These are phyloP conservation scores for Rhodophaea formosa DNA, from an alignment of 2,888 invertebrate genomes.

Conservation along the genomic window DNA sequence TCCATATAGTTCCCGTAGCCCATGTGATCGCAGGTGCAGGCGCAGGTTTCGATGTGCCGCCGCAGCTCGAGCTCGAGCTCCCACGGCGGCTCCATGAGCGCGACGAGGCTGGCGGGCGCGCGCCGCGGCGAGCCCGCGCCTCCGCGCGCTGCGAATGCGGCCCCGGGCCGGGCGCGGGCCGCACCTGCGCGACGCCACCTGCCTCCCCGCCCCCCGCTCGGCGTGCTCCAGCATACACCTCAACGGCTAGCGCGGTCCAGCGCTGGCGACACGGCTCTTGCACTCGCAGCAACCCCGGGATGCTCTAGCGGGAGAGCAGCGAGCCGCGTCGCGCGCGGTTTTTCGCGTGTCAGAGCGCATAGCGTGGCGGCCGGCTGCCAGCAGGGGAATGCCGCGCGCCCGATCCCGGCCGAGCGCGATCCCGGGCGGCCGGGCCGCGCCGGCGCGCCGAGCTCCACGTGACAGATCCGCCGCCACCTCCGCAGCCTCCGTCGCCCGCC, in stretches of 20 bases:
- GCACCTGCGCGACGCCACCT: slow-evolving; percentile 72
- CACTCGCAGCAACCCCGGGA: slow-evolving; percentile 66
- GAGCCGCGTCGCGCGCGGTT: slow-evolving; percentile 59
- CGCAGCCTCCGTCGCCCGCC: slow-evolving; percentile 40
- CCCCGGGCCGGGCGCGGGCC: slow-evolving; percentile 70
- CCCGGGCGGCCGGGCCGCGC: slow-evolving; percentile 75
- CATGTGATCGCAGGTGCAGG: slow-evolving; percentile 96
- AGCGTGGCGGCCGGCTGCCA: slow-evolving; percentile 63
- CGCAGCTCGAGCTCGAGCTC: slow-evolving; percentile 91
- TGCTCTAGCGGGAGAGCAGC: slow-evolving; percentile 57
- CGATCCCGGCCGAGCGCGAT: slow-evolving; percentile 52
- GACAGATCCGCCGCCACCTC: slow-evolving; percentile 55
- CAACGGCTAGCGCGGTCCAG: slow-evolving; percentile 64
- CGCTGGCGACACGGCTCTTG: slow-evolving; percentile 66
- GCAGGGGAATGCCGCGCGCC: slow-evolving; percentile 70
- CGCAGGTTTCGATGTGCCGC: slow-evolving; percentile 93
- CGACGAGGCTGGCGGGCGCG: slow-evolving; percentile 64
- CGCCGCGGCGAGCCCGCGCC: slow-evolving; percentile 65
- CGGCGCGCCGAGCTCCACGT: slow-evolving; percentile 69
- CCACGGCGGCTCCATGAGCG: slow-evolving; percentile 80
- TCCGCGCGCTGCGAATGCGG: slow-evolving; percentile 62
- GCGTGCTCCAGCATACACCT: slow-evolving; percentile 63
- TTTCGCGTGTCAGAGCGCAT: slow-evolving; percentile 60
- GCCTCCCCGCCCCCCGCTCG: slow-evolving; percentile 65
- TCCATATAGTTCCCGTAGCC: slow-evolving; percentile 96